Evolutionary conservation across 2,113 vertebrate species (phyloP).

Genomic region (Antennarius striatus): DNA sequence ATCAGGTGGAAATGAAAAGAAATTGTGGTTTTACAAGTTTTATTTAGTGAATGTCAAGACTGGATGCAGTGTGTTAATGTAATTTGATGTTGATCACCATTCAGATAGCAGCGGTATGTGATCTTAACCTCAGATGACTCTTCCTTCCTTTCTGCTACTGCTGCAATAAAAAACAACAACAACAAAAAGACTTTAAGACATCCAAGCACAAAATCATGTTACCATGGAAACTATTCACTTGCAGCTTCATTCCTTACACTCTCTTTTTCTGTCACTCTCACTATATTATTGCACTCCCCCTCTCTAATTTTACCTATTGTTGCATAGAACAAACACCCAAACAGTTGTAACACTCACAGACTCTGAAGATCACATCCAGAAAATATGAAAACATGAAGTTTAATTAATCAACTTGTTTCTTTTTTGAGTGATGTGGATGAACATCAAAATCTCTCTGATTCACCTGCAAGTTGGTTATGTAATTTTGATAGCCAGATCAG

Average conservation of each 20-base stretch:
- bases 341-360: constrained; percentile 20
- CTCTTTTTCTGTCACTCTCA: constrained; percentile 11
- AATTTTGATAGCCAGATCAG: too few species aligned
- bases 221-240: constrained; percentile 70
- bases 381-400: too few species aligned
- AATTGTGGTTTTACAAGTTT: too few species aligned
- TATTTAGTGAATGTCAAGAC: too few species aligned
- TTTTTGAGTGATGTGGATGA: background rate
- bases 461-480: too few species aligned
- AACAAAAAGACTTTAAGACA: constrained; percentile 38
- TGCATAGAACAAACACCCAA: constrained; percentile 19
- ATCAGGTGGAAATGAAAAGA: too few species aligned
- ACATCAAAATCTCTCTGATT: too few species aligned
- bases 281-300: constrained; percentile 18
- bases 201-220: constrained; percentile 64
- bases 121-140: constrained; percentile 3
- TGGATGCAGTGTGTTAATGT: background rate
- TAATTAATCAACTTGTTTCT: too few species aligned
- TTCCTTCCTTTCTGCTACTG: background rate
- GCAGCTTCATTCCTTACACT: constrained; percentile 28
- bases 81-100: background rate
- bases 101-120: background rate
- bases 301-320: constrained; percentile 15
- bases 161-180: constrained; percentile 48
- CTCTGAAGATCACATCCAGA: too few species aligned